Evolutionary conservation across 2,888 invertebrate species (phyloP).

Genomic region (Hydrotaea cyrtoneurina): DNA sequence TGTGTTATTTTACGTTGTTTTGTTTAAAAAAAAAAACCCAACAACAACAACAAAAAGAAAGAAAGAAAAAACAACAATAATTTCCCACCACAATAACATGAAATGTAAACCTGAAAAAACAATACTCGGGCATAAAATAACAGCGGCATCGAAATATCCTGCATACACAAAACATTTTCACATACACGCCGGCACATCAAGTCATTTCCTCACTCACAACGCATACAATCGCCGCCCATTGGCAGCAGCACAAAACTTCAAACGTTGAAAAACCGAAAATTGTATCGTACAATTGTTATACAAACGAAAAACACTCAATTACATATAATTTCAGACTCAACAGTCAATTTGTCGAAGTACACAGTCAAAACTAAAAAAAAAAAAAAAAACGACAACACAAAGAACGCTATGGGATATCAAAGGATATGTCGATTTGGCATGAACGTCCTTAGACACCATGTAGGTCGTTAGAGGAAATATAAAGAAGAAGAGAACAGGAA

Average conservation of each 20-base stretch:
- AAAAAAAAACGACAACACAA: constrained; percentile 48
- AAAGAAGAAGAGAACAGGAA: no score
- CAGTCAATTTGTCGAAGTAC: constrained; percentile 64
- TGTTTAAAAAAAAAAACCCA: background rate
- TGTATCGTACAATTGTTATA: constrained; percentile 50
- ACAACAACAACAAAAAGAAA: constrained; percentile 22
- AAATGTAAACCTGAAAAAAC: constrained; percentile 61
- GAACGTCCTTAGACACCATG: background rate
- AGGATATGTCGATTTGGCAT: background rate
- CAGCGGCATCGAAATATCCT: constrained; percentile 51
- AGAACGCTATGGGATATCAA: constrained; percentile 31
- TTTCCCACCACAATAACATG: constrained; percentile 50
- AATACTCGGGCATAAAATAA: constrained; percentile 41
- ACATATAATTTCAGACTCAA: constrained; percentile 65
- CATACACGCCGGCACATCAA: constrained; percentile 34
- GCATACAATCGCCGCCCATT: constrained; percentile 18
- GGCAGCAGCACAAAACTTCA: constrained; percentile 7
- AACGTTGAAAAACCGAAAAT: constrained; percentile 40
- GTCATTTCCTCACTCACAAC: constrained; percentile 27
- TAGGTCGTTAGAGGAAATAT: no score
- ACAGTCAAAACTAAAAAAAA: no score
- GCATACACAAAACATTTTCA: constrained; percentile 44
- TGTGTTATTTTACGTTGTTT: constrained; percentile 23
- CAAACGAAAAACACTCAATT: constrained; percentile 67
- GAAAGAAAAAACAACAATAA: constrained; percentile 18